Conservation (phyloP, 2,113 vertebrate genomes). For the Nothoprocta pentlandii region DNA sequence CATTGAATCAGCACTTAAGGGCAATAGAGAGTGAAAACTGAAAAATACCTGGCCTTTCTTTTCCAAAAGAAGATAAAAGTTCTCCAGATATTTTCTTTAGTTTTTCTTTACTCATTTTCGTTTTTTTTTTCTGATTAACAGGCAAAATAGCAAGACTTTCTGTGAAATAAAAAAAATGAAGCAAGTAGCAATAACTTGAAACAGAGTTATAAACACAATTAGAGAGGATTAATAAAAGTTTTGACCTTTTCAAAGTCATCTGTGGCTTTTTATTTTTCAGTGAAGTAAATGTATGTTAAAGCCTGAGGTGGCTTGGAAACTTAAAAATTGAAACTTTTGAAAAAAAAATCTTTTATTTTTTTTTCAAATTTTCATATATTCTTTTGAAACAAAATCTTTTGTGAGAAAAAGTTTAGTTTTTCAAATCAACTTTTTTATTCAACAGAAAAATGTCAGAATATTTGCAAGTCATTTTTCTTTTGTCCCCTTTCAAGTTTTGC, state of each 20-base stretch:
- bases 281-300: accelerated
- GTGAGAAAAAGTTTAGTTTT: background rate
- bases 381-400: background rate
- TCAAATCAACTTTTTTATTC: background rate
- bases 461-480: background rate
- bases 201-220: background rate
- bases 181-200: background rate
- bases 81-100: background rate
- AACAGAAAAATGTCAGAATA: background rate
- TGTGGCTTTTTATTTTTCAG: background rate
- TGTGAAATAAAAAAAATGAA: background rate
- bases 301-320: background rate
- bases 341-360: background rate
- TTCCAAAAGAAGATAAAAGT: background rate
- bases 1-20: accelerated
- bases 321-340: background rate
- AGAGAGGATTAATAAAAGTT: background rate
- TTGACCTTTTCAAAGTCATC: background rate
- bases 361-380: background rate
- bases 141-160: background rate
- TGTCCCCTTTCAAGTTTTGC: background rate
- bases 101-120: background rate
- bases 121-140: background rate
- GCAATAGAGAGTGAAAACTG: background rate
- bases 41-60: background rate